Evolutionary conservation across 2,797 vertebrate species (phyloP), one percentile per base, ranked within the genome.

Genomic region (Sternotherus odoratus): DNA sequence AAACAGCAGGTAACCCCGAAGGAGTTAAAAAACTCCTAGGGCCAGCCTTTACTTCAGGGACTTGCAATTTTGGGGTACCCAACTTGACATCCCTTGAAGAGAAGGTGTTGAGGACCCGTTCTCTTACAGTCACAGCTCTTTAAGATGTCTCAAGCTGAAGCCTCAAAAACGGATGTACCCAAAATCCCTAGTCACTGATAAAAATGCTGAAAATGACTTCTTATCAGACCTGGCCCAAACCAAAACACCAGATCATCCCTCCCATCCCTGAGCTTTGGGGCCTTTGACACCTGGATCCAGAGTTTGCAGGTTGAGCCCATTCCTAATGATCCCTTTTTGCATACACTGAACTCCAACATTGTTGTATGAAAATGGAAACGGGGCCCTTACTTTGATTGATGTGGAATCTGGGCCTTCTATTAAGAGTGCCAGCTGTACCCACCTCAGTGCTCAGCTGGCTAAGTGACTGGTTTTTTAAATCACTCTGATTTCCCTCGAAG

Each of bases 271-370:
- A 39, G 13, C 8, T 46, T 43, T 26, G 4, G 33, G 15, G 3
- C 1, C 5, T 53, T 60, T 77, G 51, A 72, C 72, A 66, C 57
- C 77, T 82, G 79, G 36, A 79, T 51, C 16, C 63, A 39, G 56
- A 72, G 80, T 77, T 21, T 12, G 2, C 1, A 5, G 28, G 49
- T 13, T 5, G 33, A 63, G 0, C 21, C 3, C 3, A 10, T 75
- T 5, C 57, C 49, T 87, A 12, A 9, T 0, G 0, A 43, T 79
- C 17, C 79, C 0, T 0, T 74, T 43, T 17, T 72, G 50, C 5
- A 54, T 2, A 46, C 39, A 16, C 3, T 57, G 46, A 33, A 36
- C 50, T 43, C 6, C 33, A 57, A 33, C 39, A 7, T 51, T 10
- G 53, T 63, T 63, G 57, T 30, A 63, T 63, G 57, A 36, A 43